phyloP scores from a whole-genome alignment of 2,888 invertebrate genomes.

The Pollenia amentaria region DNA sequence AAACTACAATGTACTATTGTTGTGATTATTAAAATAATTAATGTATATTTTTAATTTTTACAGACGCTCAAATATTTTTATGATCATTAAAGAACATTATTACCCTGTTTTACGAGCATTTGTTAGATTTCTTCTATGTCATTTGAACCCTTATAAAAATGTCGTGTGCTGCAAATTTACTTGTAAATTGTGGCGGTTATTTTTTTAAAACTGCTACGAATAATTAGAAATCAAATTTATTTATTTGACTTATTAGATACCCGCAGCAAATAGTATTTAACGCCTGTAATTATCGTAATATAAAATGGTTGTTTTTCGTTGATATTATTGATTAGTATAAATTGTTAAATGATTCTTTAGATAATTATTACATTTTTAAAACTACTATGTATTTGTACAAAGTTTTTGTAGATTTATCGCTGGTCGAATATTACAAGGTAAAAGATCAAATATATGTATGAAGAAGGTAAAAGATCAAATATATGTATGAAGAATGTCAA shows the following conservation, averaged over 20 bases:
- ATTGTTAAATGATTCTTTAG: too few species aligned
- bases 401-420: too few species aligned
- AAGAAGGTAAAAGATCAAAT: too few species aligned
- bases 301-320: too few species aligned
- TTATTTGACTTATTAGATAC: background rate
- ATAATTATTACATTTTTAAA: too few species aligned
- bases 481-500: too few species aligned
- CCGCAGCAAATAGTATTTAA: too few species aligned
- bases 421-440: too few species aligned
- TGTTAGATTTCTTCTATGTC: conserved; percentile 9
- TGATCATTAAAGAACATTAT: conserved; percentile 27
- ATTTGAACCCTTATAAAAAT: conserved; percentile 9
- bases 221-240: background rate
- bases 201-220: background rate
- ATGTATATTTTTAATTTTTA: conserved; percentile 1
- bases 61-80: background rate
- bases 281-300: too few species aligned
- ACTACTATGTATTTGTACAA: too few species aligned
- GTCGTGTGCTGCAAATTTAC: conserved; percentile 28
- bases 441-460: too few species aligned
- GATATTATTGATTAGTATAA: too few species aligned
- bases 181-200: conserved; percentile 2
- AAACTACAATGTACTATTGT: conserved; percentile 49
- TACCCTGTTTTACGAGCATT: background rate
- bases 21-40: conserved; percentile 58